Evolutionary conservation across 2,797 vertebrate species (phyloP).

Genomic region (Sternarchorhynchus goeldii): DNA sequence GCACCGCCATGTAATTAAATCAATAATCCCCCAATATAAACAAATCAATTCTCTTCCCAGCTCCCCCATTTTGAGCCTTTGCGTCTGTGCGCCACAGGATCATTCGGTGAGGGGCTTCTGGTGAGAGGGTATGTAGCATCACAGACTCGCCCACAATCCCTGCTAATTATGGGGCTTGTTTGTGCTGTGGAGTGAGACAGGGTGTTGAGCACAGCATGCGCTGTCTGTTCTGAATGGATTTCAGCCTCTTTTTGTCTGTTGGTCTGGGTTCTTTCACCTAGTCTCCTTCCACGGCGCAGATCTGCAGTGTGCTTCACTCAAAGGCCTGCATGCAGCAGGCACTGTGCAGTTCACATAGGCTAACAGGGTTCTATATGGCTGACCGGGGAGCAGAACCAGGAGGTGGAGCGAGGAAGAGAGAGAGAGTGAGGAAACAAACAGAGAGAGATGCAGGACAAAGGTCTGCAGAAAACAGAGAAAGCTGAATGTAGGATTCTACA

Average conservation of each 20-base stretch:
- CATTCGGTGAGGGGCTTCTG: background rate
- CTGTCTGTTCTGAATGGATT: conserved; percentile 34
- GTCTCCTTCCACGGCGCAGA: conserved; percentile 24
- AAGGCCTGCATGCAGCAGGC: background rate
- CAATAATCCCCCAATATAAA: conserved; percentile 63
- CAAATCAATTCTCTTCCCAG: conserved; percentile 60
- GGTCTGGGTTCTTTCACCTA: conserved; percentile 23
- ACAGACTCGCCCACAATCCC: conserved; percentile 18
- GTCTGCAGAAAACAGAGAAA: background rate
- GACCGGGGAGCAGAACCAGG: background rate
- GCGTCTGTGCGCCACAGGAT: conserved; percentile 14
- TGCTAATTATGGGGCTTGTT: conserved; percentile 32
- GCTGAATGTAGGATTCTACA: no score
- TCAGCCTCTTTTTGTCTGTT: conserved; percentile 28
- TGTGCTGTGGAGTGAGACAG: conserved; percentile 6
- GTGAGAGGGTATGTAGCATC: conserved; percentile 27
- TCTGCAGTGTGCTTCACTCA: background rate
- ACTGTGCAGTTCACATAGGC: background rate
- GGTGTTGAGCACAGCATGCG: background rate
- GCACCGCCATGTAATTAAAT: conserved; percentile 63
- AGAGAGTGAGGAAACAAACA: background rate
- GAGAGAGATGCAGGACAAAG: conserved; percentile 5
- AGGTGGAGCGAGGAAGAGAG: background rate
- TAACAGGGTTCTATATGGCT: background rate
- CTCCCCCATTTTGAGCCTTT: conserved; percentile 37